Conservation (phyloP, 1,140 invertebrate genomes). For the Caenorhabditis latens region DNA sequence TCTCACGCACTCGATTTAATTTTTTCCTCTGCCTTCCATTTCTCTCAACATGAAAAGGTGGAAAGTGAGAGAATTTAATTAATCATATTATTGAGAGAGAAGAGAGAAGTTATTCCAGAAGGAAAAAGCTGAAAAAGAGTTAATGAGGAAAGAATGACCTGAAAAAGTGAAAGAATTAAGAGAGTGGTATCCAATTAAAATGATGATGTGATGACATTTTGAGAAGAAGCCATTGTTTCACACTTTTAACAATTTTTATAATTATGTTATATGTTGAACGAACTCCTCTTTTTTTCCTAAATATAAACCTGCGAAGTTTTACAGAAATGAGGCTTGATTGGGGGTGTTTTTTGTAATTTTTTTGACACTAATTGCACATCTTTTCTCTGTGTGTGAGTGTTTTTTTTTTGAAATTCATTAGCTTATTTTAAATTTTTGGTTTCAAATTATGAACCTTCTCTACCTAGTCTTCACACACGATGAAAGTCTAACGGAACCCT, state of each 20-base stretch:
- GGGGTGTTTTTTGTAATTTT: no score
- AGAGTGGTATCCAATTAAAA: neutral
- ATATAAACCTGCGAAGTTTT: no score
- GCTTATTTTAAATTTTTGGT: no score
- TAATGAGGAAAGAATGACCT: neutral
- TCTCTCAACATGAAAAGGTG: neutral
- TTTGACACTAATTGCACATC: no score
- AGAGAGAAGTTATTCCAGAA: neutral
- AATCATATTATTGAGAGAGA: conserved; percentile 11
- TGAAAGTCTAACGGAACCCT: no score
- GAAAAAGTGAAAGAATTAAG: neutral
- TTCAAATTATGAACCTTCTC: no score
- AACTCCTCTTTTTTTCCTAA: no score
- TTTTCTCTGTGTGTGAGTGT: no score
- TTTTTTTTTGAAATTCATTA: no score
- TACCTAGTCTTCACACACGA: no score
- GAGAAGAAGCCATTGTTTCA: neutral
- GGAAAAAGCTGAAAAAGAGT: neutral
- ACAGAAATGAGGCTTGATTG: no score
- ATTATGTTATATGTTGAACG: no score
- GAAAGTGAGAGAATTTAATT: conserved; percentile 5
- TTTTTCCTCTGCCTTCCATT: neutral
- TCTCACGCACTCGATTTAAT: conserved; percentile 43
- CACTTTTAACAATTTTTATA: neutral
- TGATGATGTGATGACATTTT: neutral